Base-by-base conservation (phyloP, 2,797 vertebrate species). In the Nannoperca australis region DNA sequence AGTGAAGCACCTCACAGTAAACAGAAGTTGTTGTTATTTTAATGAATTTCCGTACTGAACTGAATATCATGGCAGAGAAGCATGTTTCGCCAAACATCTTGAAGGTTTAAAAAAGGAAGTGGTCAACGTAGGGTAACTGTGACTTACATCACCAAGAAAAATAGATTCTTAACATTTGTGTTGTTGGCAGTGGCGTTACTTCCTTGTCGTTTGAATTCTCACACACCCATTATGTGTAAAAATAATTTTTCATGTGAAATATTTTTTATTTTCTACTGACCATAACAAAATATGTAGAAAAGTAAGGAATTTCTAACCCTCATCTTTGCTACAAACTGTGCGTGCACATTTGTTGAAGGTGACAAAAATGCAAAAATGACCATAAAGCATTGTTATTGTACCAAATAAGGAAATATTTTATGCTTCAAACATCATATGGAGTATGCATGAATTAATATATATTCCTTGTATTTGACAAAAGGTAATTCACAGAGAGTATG, bases 1-100 rank as follows among this genome's bases (percentile, higher is more conserved):
- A 76, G 24, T n/a, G 44, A 76, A 22, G 69, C 59, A 47, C 40
- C 11, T 12, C 18, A 51, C 24, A 55, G 27, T 7, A 36, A 40
- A 50, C 14, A 54, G 0, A 78, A 51, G 30, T 2, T 1, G 2
- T 11, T 45, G 18, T 22, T 22, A 9, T 42, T 65, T 2, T 72
- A 7, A 40, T 18, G 11, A 24, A 38, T 60, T 24, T 63, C 4
- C n/a, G 14, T 6, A 5, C 5, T 61, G 67, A 72, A 64, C 36
- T 51, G 13, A 65, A 75, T 67, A 56, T 8, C 3, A 14, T 1
- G 15, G 36, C 15, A 36, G 7, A 5, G 22, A 51, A 17, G 2
- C 10, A 0, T 44, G 7, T 70, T 27, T 69, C 32, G 74, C 2
- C 12, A 36, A 53, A 75, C 15, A 36, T 69, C 56, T 32, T 22